Evolutionary conservation across 2,888 invertebrate species (phyloP).

Genomic region (Ichneumoninae sp.): DNA sequence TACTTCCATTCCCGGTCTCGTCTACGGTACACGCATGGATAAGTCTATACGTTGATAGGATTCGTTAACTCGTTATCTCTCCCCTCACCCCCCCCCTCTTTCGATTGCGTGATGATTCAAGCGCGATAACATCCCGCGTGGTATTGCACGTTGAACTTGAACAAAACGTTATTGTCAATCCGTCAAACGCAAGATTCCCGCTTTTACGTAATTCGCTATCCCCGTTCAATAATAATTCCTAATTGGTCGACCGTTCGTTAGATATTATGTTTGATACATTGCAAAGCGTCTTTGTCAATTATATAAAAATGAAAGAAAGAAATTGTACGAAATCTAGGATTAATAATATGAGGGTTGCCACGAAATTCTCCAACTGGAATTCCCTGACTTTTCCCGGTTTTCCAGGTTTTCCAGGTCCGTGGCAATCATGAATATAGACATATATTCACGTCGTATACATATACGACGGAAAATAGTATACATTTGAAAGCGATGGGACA

Average conservation of each 20-base stretch:
- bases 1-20: not conserved
- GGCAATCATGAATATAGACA: too few relatives aligned
- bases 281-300: not conserved
- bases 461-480: not conserved
- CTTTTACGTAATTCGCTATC: constrained; percentile 19
- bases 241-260: not conserved
- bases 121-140: constrained; percentile 14
- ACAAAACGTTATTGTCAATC: constrained; percentile 40
- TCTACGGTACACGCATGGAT: not conserved
- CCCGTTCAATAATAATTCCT: not conserved
- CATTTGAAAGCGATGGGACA: not conserved
- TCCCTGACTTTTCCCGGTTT: too few relatives aligned
- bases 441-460: not conserved
- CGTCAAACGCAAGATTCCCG: constrained; percentile 24
- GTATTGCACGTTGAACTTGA: constrained; percentile 30
- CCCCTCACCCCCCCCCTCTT: not conserved
- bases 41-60: not conserved
- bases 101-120: not conserved
- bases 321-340: too few relatives aligned
- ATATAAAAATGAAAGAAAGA: not conserved
- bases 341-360: too few relatives aligned
- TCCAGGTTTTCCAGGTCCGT: too few relatives aligned
- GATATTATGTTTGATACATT: not conserved
- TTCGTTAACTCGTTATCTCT: not conserved
- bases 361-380: too few relatives aligned